Evolutionary conservation across 1,140 invertebrate species (phyloP).

Genomic region (Eupeodes corollae): DNA sequence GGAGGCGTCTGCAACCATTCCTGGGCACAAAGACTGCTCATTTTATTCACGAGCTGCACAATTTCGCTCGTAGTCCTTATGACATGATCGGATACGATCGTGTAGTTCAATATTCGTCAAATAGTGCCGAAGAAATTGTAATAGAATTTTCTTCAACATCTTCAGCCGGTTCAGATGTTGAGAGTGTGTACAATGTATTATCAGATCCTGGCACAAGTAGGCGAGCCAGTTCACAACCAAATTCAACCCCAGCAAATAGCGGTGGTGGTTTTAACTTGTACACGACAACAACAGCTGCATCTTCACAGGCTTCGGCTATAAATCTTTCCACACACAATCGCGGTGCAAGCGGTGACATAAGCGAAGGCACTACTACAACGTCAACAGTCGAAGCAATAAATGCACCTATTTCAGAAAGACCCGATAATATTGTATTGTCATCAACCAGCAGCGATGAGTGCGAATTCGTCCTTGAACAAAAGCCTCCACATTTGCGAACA

Average conservation of each 20-base stretch:
- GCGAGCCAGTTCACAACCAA: no score
- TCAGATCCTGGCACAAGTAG: no score
- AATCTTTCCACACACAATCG: slow-evolving; percentile 12
- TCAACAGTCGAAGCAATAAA: background rate
- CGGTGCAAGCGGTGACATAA: background rate
- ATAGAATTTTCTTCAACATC: slow-evolving; percentile 16
- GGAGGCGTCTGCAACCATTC: slow-evolving; percentile 44
- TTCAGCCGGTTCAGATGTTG: slow-evolving; percentile 9
- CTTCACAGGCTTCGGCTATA: slow-evolving; percentile 5
- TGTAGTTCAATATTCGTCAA: slow-evolving; percentile 40
- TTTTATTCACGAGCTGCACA: slow-evolving; percentile 81
- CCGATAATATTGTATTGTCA: slow-evolving; percentile 8
- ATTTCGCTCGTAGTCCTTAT: slow-evolving; percentile 74
- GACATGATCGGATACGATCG: slow-evolving; percentile 69
- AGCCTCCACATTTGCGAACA: slow-evolving; percentile 45
- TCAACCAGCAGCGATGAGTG: slow-evolving; percentile 25
- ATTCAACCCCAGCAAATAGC: no score
- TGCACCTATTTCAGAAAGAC: background rate
- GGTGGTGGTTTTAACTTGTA: no score
- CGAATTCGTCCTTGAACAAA: slow-evolving; percentile 36
- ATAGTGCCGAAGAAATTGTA: slow-evolving; percentile 23
- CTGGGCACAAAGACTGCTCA: slow-evolving; percentile 52
- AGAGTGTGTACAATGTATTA: background rate
- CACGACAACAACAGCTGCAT: no score
- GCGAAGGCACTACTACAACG: background rate